Percentiles rank a stretch among this genome's conserved stretches.
These are phyloP conservation scores for Chlamydotis undulata DNA, from an alignment of 2,113 vertebrate species.

Conservation along the genomic window DNA sequence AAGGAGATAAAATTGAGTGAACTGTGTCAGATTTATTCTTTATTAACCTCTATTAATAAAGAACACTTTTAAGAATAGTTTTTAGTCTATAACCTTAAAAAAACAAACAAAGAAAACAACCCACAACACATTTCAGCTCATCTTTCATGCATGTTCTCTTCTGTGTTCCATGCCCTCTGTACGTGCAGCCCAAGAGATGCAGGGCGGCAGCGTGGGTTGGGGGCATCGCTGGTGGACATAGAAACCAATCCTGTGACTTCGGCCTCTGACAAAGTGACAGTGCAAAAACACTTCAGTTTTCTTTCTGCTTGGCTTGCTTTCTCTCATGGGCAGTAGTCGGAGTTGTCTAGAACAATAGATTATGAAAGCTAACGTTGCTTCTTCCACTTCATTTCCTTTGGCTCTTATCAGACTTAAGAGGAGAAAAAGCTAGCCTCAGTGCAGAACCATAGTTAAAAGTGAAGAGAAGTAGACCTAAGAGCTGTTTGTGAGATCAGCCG, in stretches of 20 bases:
- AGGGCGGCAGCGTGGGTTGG: fast-evolving
- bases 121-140: not conserved
- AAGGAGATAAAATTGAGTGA: not conserved
- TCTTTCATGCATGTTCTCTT: not conserved
- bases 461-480: not conserved
- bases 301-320: constrained; percentile 36
- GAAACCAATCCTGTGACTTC: not conserved
- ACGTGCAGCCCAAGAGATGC: not conserved
- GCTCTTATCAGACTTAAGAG: not conserved
- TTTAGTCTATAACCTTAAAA: not conserved
- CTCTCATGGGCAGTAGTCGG: not conserved
- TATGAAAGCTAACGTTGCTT: constrained; percentile 19
- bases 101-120: not conserved
- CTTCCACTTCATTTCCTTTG: constrained; percentile 25
- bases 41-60: not conserved
- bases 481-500: not conserved
- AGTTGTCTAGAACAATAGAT: constrained; percentile 25
- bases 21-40: not conserved
- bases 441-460: not conserved
- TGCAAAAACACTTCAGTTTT: not conserved
- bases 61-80: not conserved
- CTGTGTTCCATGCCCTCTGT: not conserved
- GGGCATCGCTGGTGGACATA: not conserved
- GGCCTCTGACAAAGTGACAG: not conserved
- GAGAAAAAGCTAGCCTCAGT: not conserved